Conservation (phyloP, 2,113 vertebrate species). For the Dromiciops gliroides region DNA sequence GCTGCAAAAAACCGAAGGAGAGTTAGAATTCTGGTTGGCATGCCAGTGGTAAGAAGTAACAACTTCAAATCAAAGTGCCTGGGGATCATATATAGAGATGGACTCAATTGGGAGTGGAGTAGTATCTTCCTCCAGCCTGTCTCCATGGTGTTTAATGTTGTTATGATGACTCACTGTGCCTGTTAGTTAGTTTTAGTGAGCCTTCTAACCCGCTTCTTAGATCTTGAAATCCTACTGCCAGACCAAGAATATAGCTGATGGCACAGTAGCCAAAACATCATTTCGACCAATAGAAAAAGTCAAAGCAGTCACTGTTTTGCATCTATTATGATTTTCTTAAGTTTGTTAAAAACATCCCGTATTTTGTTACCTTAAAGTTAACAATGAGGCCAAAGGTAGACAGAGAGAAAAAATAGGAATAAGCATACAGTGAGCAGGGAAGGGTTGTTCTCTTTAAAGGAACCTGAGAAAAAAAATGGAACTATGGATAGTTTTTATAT, state of each 20-base stretch:
- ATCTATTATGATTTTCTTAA: background rate
- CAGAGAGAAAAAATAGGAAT: constrained; percentile 12
- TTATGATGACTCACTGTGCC: background rate
- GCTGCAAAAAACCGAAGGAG: background rate
- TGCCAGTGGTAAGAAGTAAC: background rate
- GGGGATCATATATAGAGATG: background rate
- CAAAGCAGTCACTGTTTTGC: background rate
- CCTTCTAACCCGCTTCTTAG: background rate
- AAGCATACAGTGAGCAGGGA: background rate
- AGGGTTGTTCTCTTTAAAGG: background rate
- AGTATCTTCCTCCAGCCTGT: rapidly evolving
- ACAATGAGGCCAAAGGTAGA: background rate
- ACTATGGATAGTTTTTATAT: background rate
- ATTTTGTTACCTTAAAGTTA: background rate
- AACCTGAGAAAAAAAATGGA: background rate
- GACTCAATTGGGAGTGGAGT: background rate
- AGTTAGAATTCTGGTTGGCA: background rate
- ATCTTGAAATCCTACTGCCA: background rate
- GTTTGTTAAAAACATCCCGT: background rate
- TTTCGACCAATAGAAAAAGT: background rate
- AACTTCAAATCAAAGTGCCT: background rate
- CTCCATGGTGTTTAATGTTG: background rate
- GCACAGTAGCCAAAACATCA: background rate
- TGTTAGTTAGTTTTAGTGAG: background rate
- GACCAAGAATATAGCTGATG: background rate